A percentile compares a stretch with the other conserved stretches of the same genome.
phyloP scores from a whole-genome alignment of 1,140 invertebrate genomes.

The Zaprionus ornatus region DNA sequence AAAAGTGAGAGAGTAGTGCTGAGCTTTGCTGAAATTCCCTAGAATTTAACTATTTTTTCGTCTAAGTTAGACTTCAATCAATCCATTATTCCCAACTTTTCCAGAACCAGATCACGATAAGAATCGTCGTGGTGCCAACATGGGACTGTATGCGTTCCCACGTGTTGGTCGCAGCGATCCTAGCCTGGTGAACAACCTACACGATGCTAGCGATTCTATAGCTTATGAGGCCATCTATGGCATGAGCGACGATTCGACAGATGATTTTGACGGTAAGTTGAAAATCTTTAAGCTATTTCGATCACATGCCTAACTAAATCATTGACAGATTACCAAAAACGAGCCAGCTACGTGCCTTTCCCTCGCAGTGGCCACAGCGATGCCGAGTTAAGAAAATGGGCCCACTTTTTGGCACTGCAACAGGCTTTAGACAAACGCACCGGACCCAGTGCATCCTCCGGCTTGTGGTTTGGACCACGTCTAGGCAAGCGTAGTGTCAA shows the following conservation, averaged over 20 bases:
- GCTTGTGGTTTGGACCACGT: slow-evolving; percentile 87
- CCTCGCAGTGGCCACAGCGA: slow-evolving; percentile 85
- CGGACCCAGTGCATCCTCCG: slow-evolving; percentile 80
- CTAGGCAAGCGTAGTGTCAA: slow-evolving; percentile 83
- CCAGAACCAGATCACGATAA: slow-evolving; percentile 70
- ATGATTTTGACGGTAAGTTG: slow-evolving; percentile 76
- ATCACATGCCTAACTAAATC: neutral
- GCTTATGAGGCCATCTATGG: slow-evolving; percentile 60
- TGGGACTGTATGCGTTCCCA: slow-evolving; percentile 86
- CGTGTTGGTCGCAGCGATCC: slow-evolving; percentile 85
- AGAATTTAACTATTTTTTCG: too few relatives aligned
- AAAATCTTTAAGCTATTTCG: neutral
- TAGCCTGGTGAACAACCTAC: slow-evolving; percentile 69
- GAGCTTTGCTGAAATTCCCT: too few relatives aligned
- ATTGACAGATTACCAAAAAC: slow-evolving; percentile 74
- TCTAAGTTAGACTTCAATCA: too few relatives aligned
- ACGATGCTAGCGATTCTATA: slow-evolving; percentile 60
- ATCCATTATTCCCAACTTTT: neutral
- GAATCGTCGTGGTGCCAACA: slow-evolving; percentile 81
- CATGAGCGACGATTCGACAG: slow-evolving; percentile 57
- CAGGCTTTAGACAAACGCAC: slow-evolving; percentile 77
- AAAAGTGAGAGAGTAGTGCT: too few relatives aligned
- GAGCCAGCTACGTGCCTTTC: slow-evolving; percentile 85
- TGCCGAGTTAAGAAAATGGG: slow-evolving; percentile 75
- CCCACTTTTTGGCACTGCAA: slow-evolving; percentile 73